A percentile compares a stretch with the other conserved stretches of the same genome.
These are phyloP conservation scores for Pipa parva DNA, from an alignment of 2,113 vertebrate genomes.

Conservation along the genomic window DNA sequence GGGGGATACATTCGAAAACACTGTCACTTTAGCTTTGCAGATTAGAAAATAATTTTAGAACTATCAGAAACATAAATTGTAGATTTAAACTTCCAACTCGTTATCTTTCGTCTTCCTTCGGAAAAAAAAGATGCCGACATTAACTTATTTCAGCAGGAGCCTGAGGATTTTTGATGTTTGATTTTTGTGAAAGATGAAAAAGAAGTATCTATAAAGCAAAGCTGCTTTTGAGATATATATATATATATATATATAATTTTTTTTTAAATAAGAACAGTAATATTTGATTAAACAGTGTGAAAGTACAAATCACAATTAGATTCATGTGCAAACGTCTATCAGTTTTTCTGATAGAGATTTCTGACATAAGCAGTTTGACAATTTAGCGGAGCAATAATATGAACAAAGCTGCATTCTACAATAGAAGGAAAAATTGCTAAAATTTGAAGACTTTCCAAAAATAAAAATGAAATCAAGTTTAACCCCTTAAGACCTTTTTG, in stretches of 20 bases:
- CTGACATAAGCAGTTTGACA: too few relatives aligned
- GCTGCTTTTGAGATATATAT: conserved; percentile 51
- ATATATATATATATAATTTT: conserved; percentile 52
- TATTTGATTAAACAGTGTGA: conserved; percentile 53
- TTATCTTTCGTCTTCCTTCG: conserved; percentile 37
- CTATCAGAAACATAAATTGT: conserved; percentile 54
- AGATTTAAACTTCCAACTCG: conserved; percentile 52
- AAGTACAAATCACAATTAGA: neutral
- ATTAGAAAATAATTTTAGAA: conserved; percentile 59
- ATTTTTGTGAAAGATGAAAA: conserved; percentile 49
- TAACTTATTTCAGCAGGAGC: conserved; percentile 53
- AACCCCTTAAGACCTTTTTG: too few relatives aligned
- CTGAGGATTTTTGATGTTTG: conserved; percentile 53
- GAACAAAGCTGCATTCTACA: neutral
- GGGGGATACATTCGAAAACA: conserved; percentile 50
- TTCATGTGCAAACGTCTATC: too few relatives aligned
- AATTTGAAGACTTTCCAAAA: too few relatives aligned
- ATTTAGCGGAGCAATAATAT: neutral
- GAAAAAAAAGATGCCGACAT: conserved; percentile 54
- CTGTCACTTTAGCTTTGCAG: conserved; percentile 45
- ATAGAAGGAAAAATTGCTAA: too few relatives aligned
- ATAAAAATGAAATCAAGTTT: too few relatives aligned
- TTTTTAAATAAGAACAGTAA: conserved; percentile 43
- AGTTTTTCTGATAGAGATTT: too few relatives aligned
- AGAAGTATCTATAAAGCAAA: conserved; percentile 49